These are phyloP conservation scores for Ictalurus punctatus DNA, from an alignment of 2,113 vertebrate species.

Conservation along the genomic window DNA sequence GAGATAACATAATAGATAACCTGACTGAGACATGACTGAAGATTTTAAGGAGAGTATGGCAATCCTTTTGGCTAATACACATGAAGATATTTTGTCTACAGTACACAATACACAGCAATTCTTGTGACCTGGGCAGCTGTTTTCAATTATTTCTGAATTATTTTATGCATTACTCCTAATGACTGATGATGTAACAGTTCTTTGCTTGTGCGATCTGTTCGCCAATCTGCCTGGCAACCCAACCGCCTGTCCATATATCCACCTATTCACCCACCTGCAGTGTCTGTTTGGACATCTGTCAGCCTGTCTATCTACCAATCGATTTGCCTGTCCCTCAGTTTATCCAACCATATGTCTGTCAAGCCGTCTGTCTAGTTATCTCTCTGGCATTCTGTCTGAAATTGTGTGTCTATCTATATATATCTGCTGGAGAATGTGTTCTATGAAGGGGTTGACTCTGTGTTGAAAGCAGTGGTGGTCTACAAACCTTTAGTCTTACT, in stretches of 20 bases:
- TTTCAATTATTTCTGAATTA: background rate
- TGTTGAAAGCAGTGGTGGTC: background rate
- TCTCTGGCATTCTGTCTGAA: background rate
- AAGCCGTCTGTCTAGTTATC: background rate
- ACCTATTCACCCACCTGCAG: too few relatives aligned
- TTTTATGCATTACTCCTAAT: background rate
- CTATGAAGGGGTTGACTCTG: background rate
- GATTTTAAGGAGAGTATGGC: background rate
- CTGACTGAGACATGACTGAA: background rate
- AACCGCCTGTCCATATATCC: background rate
- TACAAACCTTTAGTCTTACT: conserved; percentile 43
- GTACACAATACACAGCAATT: background rate
- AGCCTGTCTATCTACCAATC: background rate
- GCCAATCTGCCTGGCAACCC: background rate
- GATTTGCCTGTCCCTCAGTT: background rate
- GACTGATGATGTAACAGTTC: background rate
- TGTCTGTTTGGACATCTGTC: conserved; percentile 4
- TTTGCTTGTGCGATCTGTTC: background rate
- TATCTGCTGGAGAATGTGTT: background rate
- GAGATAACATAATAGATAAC: background rate
- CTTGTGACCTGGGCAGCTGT: background rate
- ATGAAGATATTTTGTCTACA: background rate
- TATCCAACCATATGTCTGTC: background rate
- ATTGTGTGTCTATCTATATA: background rate
- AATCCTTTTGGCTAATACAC: background rate